These are phyloP conservation scores for Acomys russatus DNA, from an alignment of 2,797 vertebrate species.

Conservation along the genomic window DNA sequence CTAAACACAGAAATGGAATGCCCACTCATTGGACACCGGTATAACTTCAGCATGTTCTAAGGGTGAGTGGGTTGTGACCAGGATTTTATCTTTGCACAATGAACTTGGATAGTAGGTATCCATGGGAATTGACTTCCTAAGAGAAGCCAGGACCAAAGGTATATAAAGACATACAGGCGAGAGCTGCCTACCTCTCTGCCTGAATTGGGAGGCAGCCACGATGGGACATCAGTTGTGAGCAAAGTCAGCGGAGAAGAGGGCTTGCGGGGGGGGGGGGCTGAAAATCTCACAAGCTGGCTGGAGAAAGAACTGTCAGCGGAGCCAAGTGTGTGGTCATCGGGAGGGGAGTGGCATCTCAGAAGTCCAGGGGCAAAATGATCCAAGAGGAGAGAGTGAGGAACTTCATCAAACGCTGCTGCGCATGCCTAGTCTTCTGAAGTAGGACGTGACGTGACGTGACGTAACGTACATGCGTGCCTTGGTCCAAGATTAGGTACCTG, in stretches of 20 bases:
- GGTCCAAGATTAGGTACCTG: neutral
- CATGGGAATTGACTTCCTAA: neutral
- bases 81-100: neutral
- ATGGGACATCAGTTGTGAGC: neutral
- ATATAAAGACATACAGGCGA: neutral
- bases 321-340: too few relatives aligned
- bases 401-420: neutral
- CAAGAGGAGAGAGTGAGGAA: neutral
- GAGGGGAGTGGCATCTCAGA: neutral
- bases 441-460: accelerated
- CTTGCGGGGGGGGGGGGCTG: neutral
- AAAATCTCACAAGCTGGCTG: neutral
- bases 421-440: neutral
- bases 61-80: neutral
- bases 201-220: accelerated
- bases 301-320: neutral
- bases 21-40: neutral
- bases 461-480: accelerated
- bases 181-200: neutral
- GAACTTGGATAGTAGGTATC: neutral
- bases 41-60: neutral
- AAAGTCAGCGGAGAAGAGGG: neutral
- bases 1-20: neutral
- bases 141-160: neutral
- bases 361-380: neutral